These are phyloP conservation scores for Hipparchia semele DNA, from an alignment of 2,888 invertebrate genomes.

Conservation along the genomic window DNA sequence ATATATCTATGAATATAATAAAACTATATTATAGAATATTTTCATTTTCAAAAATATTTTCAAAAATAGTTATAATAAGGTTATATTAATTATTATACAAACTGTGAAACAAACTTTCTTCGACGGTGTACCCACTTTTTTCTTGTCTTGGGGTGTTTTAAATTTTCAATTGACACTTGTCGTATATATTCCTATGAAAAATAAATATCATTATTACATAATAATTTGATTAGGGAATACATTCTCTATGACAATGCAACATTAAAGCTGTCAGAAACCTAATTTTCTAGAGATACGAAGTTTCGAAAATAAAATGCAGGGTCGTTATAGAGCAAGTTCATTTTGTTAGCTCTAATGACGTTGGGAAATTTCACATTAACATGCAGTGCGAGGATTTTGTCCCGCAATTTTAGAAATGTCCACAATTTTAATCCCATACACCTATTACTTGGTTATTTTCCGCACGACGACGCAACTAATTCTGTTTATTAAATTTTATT, in stretches of 20 bases:
- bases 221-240: too few relatives aligned
- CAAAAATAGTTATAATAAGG: too few relatives aligned
- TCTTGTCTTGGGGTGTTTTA: too few relatives aligned
- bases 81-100: too few relatives aligned
- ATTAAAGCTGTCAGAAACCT: background rate
- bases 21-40: background rate
- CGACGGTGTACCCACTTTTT: too few relatives aligned
- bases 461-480: background rate
- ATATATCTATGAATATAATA: background rate
- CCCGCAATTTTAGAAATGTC: conserved; percentile 22
- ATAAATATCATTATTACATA: background rate
- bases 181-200: background rate
- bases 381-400: conserved; percentile 23
- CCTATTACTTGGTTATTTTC: conserved; percentile 9
- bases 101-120: too few relatives aligned
- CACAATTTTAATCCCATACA: conserved; percentile 11
- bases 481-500: background rate
- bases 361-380: conserved; percentile 16
- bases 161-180: too few relatives aligned
- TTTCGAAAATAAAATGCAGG: conserved; percentile 8
- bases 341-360: conserved; percentile 19
- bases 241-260: too few relatives aligned
- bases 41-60: too few relatives aligned
- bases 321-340: conserved; percentile 1
- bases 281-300: conserved; percentile 9